Conservation (phyloP, 1,140 invertebrate species). For the Drosophila pseudoananassae region DNA sequence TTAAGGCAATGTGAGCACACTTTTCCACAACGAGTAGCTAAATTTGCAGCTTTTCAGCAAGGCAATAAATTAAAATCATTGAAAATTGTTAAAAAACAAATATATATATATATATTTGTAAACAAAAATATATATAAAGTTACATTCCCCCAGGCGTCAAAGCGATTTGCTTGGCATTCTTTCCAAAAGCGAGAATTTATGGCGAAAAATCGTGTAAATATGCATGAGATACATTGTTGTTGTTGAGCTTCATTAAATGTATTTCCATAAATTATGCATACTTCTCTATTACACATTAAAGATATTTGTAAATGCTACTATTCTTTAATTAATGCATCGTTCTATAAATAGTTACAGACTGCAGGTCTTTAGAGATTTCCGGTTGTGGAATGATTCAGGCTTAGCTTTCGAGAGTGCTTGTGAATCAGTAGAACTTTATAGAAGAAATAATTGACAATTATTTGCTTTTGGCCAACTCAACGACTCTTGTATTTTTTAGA, state of each 20-base stretch:
- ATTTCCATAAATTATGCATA: constrained; percentile 73
- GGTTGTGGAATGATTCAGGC: constrained; percentile 35
- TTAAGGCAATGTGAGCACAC: constrained; percentile 61
- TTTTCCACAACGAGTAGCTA: constrained; percentile 61
- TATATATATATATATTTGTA: constrained; percentile 12
- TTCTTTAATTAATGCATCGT: constrained; percentile 41
- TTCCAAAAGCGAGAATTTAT: constrained; percentile 52
- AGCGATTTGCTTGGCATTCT: constrained; percentile 38
- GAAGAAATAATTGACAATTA: not conserved
- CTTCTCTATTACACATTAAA: constrained; percentile 58
- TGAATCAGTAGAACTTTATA: constrained; percentile 15
- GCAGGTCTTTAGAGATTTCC: constrained; percentile 25
- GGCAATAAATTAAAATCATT: constrained; percentile 70
- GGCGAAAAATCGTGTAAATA: constrained; percentile 72
- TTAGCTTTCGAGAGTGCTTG: constrained; percentile 3
- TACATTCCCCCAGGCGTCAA: constrained; percentile 17
- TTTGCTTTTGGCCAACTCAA: too few species aligned
- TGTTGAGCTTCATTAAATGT: constrained; percentile 56
- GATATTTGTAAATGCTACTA: constrained; percentile 39
- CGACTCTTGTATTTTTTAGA: not conserved
- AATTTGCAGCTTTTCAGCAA: constrained; percentile 60
- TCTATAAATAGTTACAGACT: constrained; percentile 56
- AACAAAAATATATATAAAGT: constrained; percentile 20
- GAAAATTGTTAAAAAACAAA: constrained; percentile 28
- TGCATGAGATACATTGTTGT: constrained; percentile 44